Evolutionary conservation across 2,797 vertebrate species (phyloP).

Genomic region (Premnoplex brunnescens): DNA sequence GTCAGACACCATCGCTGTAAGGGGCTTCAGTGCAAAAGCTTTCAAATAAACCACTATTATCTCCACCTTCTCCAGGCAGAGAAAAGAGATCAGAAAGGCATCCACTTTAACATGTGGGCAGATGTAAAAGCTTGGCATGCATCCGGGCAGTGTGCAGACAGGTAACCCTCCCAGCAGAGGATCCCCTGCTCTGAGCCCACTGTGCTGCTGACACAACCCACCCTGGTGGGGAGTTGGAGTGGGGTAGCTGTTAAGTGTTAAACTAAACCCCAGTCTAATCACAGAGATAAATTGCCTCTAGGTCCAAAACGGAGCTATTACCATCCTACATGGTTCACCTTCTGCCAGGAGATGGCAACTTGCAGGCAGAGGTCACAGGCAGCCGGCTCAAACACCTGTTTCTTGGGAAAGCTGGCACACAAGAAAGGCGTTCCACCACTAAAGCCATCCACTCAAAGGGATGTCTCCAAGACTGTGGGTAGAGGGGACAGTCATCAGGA

Average conservation of each 20-base stretch:
- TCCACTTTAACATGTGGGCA: background rate
- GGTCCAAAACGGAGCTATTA: background rate
- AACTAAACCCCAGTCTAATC: background rate
- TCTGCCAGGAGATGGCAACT: background rate
- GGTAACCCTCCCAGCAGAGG: background rate
- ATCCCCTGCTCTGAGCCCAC: background rate
- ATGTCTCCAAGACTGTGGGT: background rate
- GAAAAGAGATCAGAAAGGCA: background rate
- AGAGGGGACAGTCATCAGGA: background rate
- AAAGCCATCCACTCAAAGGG: background rate
- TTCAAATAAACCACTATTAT: background rate
- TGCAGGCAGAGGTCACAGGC: background rate
- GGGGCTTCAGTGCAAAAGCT: background rate
- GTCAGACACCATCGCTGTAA: background rate
- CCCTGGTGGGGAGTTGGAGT: rapidly evolving
- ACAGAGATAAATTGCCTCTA: background rate
- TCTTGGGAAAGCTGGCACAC: background rate
- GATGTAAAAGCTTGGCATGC: rapidly evolving
- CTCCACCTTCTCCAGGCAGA: background rate
- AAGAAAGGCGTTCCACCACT: background rate
- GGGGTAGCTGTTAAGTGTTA: background rate
- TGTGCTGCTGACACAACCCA: rapidly evolving
- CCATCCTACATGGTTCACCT: rapidly evolving
- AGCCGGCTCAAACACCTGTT: rapidly evolving
- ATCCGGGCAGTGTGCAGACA: rapidly evolving